A percentile compares a stretch with the other conserved stretches of the same genome.
Conservation (phyloP, 2,797 vertebrate genomes). For the Syndactyla subalaris region DNA sequence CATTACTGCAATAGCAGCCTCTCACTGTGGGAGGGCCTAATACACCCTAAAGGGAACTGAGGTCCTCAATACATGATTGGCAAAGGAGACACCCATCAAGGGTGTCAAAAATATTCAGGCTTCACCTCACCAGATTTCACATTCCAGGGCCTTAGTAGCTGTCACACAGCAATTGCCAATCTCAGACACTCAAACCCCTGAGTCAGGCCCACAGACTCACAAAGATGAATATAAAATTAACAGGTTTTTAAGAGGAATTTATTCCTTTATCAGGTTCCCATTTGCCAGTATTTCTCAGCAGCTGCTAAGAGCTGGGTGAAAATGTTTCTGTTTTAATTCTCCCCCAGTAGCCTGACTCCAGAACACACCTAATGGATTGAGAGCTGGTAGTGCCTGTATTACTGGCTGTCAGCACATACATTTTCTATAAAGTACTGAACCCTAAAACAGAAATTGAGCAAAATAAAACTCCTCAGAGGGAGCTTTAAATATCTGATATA, state of each 20-base stretch:
- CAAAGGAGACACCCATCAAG: not conserved
- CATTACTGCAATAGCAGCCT: not conserved
- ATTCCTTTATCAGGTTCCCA: not conserved
- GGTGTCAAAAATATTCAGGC: not conserved
- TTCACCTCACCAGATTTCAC: not conserved
- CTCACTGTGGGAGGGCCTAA: not conserved
- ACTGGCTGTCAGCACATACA: not conserved
- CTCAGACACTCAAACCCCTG: not conserved
- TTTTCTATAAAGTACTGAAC: not conserved
- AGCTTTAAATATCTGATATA: not conserved
- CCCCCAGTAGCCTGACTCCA: not conserved
- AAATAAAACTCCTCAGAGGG: not conserved
- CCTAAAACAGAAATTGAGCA: not conserved
- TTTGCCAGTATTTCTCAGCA: not conserved
- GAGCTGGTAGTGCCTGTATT: not conserved
- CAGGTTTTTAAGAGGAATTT: not conserved
- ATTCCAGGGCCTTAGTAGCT: not conserved
- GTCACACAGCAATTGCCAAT: not conserved
- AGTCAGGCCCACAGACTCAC: not conserved
- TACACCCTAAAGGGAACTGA: not conserved
- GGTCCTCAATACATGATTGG: not conserved
- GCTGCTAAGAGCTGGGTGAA: not conserved
- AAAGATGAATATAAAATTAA: not conserved
- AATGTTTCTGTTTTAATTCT: not conserved
- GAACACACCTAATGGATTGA: not conserved